phyloP scores from a whole-genome alignment of 2,797 vertebrate genomes.

The Lycodopsis pacificus region DNA sequence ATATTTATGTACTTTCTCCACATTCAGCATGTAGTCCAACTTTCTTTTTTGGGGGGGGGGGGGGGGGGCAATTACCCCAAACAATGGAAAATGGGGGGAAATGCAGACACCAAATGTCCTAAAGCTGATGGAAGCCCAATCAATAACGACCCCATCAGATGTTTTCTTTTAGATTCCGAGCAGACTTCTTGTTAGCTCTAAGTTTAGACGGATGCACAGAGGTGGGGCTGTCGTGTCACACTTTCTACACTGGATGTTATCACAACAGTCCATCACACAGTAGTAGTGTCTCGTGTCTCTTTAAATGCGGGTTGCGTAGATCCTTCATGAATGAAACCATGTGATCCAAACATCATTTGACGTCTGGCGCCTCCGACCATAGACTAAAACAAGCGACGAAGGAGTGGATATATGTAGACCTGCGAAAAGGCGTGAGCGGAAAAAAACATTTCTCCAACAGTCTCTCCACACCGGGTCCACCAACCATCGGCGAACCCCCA shows the following conservation, averaged over 20 bases:
- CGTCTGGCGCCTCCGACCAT: constrained; percentile 85
- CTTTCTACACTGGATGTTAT: constrained; percentile 62
- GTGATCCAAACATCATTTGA: constrained; percentile 98
- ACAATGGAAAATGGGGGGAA: background rate
- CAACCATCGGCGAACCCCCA: constrained; percentile 42
- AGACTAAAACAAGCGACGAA: constrained; percentile 83
- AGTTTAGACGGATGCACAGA: constrained; percentile 55
- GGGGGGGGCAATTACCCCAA: too few species aligned
- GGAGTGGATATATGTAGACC: constrained; percentile 76
- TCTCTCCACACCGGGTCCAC: constrained; percentile 58
- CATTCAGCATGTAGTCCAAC: background rate
- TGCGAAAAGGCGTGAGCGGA: constrained; percentile 70
- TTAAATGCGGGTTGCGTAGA: constrained; percentile 86
- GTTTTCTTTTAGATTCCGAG: background rate
- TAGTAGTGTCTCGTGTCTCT: constrained; percentile 76
- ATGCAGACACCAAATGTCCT: background rate
- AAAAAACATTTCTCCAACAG: constrained; percentile 68
- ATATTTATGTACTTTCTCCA: background rate
- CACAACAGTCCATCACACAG: constrained; percentile 49
- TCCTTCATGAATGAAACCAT: constrained; percentile 97
- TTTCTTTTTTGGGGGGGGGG: background rate
- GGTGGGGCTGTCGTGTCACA: constrained; percentile 59
- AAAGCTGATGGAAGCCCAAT: background rate
- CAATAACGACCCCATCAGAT: background rate
- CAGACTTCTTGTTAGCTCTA: constrained; percentile 32